Conservation (phyloP, 2,113 vertebrate species). For the Excalfactoria chinensis region DNA sequence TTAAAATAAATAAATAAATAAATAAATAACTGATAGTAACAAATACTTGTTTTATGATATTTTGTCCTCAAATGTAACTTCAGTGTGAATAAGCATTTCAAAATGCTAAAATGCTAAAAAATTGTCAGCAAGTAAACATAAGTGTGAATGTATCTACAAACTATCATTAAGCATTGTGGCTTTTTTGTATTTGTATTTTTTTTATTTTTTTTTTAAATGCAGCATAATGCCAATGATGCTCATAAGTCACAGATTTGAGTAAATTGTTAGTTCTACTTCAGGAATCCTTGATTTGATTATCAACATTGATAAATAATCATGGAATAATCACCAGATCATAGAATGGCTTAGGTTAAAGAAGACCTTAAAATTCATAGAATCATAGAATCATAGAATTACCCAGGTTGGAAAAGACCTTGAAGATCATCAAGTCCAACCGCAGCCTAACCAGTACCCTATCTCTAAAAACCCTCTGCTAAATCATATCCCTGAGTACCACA, state of each 20-base stretch:
- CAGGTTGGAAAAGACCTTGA: no score
- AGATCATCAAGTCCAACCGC: no score
- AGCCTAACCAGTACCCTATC: no score
- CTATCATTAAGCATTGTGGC: neutral
- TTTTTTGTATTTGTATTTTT: neutral
- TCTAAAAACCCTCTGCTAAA: no score
- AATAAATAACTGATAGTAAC: neutral
- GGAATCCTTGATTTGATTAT: neutral
- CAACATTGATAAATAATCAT: neutral
- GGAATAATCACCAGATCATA: no score
- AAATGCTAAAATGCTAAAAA: neutral
- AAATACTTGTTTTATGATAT: neutral
- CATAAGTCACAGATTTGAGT: neutral
- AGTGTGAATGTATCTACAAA: neutral
- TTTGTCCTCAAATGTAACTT: neutral
- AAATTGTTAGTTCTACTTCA: neutral
- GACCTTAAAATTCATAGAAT: no score
- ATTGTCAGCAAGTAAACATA: neutral
- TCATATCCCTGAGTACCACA: no score
- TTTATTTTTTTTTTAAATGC: neutral
- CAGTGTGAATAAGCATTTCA: neutral
- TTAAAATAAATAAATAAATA: no score
- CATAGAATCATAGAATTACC: no score
- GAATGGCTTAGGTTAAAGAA: no score
- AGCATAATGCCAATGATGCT: neutral